Base-by-base conservation (phyloP, 2,888 invertebrate genomes). In the Mesorhabditis spiculigera region DNA sequence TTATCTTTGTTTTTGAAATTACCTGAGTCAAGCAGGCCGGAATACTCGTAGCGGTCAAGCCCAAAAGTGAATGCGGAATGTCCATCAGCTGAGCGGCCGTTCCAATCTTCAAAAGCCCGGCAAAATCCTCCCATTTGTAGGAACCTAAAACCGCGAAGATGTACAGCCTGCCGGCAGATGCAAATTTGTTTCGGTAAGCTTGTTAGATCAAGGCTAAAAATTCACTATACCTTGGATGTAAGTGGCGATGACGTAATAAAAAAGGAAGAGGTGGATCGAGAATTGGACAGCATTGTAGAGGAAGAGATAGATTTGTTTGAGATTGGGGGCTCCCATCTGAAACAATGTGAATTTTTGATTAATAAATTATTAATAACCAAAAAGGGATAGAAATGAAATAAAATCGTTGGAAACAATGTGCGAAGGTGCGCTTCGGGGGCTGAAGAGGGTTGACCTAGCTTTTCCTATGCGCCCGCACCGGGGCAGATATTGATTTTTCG, bases 1-100 rank as follows among this genome's bases (percentile, higher is more conserved):
- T 41, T 50, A 8, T 50, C 50, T 50, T 13, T 8, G 10, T 50
- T 13, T 50, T n/a, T 16, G 28, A 28, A 28, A 28, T 28, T 28
- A 89, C 89, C 90, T 95, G 95, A 68, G 93, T 76, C 67, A 92
- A 89, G 4, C 94, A 91, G 41, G 92, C 89, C 0, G 92, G 67
- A 0, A 90, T 88, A 16, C 91, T 90, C 42, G 93, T 92, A 88
- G 91, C 92, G 3, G 94, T 93, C 84, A 93, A 93, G 3, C 94
- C 93, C 85, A 94, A 91, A 65, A 94, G 82, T 0, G 94, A 92
- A 89, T 95, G 93, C 88, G 95, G 89, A 0, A 94, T 91, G 88
- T 95, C 95, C 74, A 95, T 86, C 81, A 92, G 91, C 87, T 94
- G 93, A n/a, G 58, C n/a, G 58, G n/a, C n/a, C n/a, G 58, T 50